Base-by-base conservation (phyloP, 1,140 invertebrate genomes). In the Ips nitidus region DNA sequence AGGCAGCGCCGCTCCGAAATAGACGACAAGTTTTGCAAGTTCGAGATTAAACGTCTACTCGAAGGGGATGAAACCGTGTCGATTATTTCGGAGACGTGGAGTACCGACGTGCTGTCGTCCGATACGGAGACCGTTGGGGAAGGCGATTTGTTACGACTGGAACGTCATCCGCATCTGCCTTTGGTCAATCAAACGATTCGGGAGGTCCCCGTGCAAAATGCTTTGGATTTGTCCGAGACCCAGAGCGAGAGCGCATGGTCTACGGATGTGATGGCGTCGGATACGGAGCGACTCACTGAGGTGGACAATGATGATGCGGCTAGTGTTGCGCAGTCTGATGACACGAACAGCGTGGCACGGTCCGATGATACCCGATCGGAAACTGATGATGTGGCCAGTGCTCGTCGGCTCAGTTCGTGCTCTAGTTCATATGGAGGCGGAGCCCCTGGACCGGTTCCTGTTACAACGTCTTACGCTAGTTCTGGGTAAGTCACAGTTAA, bases 1-100 rank as follows among this genome's bases (percentile, higher is more conserved):
- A 3, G 95, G 75, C 91, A 93, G 79, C 90, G 89, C 39, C 84
- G 91, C 4, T 93, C 91, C 67, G 97, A 98, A 78, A 95, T 99
- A 65, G 96, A 98, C 75, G 97, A 99, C 71, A 97, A 98, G 81
- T 99, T 99, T 87, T 97, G 97, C 76, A 98, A 98, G 83, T 99
- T 99, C 83, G 96, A 97, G 78, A 95, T 98, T 42, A 95, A 93
- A 80, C 93, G 93, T 77, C 81, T 94, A 42, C 85, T 91, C 63
- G 91, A 93, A 84, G 91, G 76, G 1, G 95, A 98, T 80, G 95
- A 98, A 82, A 96, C 95, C 1, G 89, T 96, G 73, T 97, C 95
- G 36, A 90, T 97, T 75, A 95, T 98, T 55, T 97, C 94, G 70
- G 96, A 98, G 81, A 98, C 96, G 1, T 98, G 96, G 96, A 97